phyloP scores from a whole-genome alignment of 2,113 vertebrate genomes.

The Sapayoa aenigma region DNA sequence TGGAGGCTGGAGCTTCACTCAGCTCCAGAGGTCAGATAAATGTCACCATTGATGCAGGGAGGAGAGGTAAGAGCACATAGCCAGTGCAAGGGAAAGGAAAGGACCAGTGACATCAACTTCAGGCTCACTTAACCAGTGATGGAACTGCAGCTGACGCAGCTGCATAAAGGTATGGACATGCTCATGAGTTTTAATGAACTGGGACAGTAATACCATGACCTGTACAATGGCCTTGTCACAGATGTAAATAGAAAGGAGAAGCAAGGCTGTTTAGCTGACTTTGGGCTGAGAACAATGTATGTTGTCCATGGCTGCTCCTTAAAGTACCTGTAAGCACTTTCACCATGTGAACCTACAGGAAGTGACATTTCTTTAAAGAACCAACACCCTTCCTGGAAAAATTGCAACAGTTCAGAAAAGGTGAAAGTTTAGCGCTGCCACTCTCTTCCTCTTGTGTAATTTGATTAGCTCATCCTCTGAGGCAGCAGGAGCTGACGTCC shows the following conservation, averaged over 20 bases:
- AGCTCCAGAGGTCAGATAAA: background rate
- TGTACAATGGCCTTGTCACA: no score
- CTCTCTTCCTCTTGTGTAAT: background rate
- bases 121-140: background rate
- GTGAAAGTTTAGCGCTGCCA: background rate
- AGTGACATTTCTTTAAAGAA: background rate
- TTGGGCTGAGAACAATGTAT: background rate
- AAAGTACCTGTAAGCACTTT: background rate
- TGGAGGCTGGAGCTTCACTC: background rate
- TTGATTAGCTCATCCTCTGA: background rate
- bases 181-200: background rate
- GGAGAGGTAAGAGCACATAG: background rate
- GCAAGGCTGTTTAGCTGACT: background rate
- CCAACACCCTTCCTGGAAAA: background rate
- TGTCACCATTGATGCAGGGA: background rate
- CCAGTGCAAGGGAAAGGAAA: background rate
- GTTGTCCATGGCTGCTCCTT: background rate
- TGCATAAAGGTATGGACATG: background rate
- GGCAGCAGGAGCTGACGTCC: background rate
- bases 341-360: background rate
- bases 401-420: background rate
- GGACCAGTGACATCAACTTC: fast-evolving
- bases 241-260: background rate
- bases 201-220: background rate
- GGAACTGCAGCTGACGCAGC: background rate